phyloP scores from a whole-genome alignment of 2,797 vertebrate species.

The Lithobates pipiens region DNA sequence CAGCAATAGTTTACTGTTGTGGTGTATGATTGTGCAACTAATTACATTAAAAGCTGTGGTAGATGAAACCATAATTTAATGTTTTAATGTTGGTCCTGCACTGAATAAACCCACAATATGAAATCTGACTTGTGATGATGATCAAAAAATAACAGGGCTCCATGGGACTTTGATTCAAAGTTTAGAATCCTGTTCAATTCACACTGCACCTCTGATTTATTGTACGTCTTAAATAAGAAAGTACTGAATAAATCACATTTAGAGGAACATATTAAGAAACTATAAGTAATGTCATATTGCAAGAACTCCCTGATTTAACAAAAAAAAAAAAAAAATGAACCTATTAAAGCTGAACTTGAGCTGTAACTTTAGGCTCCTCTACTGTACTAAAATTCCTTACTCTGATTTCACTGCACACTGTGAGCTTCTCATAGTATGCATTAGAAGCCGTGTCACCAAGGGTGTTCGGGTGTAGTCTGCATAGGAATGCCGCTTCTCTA shows the following conservation, averaged over 20 bases:
- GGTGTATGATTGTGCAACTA: conserved; percentile 1
- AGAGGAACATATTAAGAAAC: neutral
- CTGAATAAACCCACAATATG: neutral
- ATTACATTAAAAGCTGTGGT: neutral
- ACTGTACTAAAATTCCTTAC: no score
- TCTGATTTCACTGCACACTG: no score
- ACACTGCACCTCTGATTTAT: conserved; percentile 1
- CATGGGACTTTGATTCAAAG: neutral
- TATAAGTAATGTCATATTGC: neutral
- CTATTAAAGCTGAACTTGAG: neutral
- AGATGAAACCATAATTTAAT: neutral
- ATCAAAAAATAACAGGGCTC: neutral
- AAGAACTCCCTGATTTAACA: neutral
- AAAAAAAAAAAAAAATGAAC: neutral
- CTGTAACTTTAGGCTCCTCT: no score
- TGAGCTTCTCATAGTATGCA: no score
- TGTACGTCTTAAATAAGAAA: neutral
- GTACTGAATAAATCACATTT: neutral
- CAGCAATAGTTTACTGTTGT: neutral
- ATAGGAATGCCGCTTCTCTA: no score
- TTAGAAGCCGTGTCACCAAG: no score
- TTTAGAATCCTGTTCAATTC: neutral
- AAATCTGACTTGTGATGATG: neutral
- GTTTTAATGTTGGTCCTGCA: neutral
- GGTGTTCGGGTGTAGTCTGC: no score